Evolutionary conservation across 2,113 vertebrate genomes (phyloP).

Genomic region (Salvelinus alpinus): DNA sequence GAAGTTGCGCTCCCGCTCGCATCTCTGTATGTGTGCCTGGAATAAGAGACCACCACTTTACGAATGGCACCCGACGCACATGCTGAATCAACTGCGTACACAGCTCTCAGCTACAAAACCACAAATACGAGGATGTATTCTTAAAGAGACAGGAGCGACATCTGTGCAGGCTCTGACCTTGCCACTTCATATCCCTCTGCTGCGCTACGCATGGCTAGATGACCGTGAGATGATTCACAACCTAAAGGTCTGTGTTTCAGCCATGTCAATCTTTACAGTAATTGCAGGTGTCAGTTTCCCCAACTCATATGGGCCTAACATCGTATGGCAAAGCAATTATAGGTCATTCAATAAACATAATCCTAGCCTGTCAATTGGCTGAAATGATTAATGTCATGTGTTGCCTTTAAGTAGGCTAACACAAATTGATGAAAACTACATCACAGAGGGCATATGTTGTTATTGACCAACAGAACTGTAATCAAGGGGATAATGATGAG

Average conservation of each 20-base stretch:
- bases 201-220: background rate
- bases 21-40: background rate
- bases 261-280: conserved; percentile 1
- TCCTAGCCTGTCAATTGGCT: background rate
- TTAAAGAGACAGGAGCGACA: conserved; percentile 66
- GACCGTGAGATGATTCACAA: background rate
- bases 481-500: background rate
- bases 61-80: conserved; percentile 34
- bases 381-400: background rate
- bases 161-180: conserved; percentile 13
- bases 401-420: background rate
- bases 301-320: background rate
- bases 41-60: background rate
- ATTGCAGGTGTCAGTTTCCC: conserved; percentile 4
- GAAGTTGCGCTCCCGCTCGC: background rate
- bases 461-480: background rate
- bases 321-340: background rate
- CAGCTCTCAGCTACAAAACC: conserved; percentile 51
- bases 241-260: background rate
- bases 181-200: background rate
- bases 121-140: conserved; percentile 44
- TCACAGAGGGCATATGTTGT: background rate
- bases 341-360: background rate
- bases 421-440: background rate
- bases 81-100: conserved; percentile 42